Evolutionary conservation across 2,888 invertebrate species (phyloP), one percentile per base, ranked within the genome.

Genomic region (Coenonympha arcania): DNA sequence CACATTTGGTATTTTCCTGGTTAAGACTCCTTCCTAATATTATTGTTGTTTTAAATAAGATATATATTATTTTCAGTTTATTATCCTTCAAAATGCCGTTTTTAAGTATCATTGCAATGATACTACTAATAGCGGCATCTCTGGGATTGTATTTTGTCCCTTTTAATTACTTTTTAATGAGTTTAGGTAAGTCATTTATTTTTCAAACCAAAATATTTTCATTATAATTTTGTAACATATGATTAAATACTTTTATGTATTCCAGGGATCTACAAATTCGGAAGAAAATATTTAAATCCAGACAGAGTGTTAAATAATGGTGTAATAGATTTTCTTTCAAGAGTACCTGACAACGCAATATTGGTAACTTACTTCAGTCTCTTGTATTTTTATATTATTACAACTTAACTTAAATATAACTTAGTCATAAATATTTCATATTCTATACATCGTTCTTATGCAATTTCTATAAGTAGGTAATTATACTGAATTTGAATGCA

Each of bases 11-110:
- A n/a, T n/a, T n/a, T n/a, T n/a, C n/a, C n/a, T n/a, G n/a, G n/a
- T n/a, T n/a, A n/a, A n/a, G n/a, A n/a, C n/a, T n/a, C n/a, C n/a
- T n/a, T n/a, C n/a, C n/a, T n/a, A n/a, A n/a, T n/a, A n/a, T n/a
- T n/a, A n/a, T n/a, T n/a, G n/a, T n/a, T n/a, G n/a, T n/a, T n/a
- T n/a, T n/a, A n/a, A n/a, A n/a, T n/a, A n/a, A n/a, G n/a, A n/a
- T n/a, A n/a, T n/a, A 15, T 52, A 48, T 58, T 45, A 59, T 34
- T 81, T 83, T 62, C 75, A 86, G 85, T 55, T 66, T 86, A 51
- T 68, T 71, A 22, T 73, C 69, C 26, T 85, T 84, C 48, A 77
- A 81, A 57, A 76, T 85, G 4, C 84, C 85, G 0, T 84, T 78
- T 58, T 56, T 85, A 55, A 84, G 76, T 51, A 73, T 71, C 37